Base-by-base conservation (phyloP, 2,113 vertebrate genomes). In the Hypomesus transpacificus region DNA sequence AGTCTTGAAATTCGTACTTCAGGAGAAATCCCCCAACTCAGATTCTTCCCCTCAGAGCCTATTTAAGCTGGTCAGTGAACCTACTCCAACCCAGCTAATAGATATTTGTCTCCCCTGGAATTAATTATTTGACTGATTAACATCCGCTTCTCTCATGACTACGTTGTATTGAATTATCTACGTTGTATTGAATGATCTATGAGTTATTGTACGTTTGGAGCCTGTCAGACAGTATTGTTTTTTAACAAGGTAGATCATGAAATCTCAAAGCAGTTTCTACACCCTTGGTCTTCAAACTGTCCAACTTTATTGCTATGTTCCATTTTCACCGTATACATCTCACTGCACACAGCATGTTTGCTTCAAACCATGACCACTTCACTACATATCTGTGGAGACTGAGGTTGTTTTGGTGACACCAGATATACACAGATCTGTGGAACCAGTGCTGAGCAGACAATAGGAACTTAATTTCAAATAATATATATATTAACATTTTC, bases 271-370 rank as follows among this genome's bases (percentile, higher is more conserved):
- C n/a, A 31, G 26, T 34, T 63, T 26, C 16, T 26, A 6, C 24
- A 28, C 28, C 24, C 18, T 26, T 34, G 16, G 61, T 61, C 59
- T 56, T n/a, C 9, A 1, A 16, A 31, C 26, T 13, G 7, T n/a
- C 17, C 17, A 18, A 28, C n/a, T 63, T 63, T n/a, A 63, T 63
- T 18, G 52, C n/a, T 58, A n/a, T 21, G 24, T 70, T 52, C 64
- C 63, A 20, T 72, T 51, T 78, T 81, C 67, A 18, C 67, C 50
- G 69, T 77, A 52, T 75, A 80, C 62, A 71, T 34, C 21, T 77
- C 62, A 69, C 75, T 70, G 68, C 75, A 75, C 74, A 59, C 59
- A 70, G 75, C 57, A 66, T 61, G 71, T 79, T 74, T 67, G 73
- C 59, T 69, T 73, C 54, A 63, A 67, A 58, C 52, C 71, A 72